Percentiles rank a stretch among this genome's conserved stretches.
These are phyloP conservation scores for Calvadosia cruxmelitensis DNA, from an alignment of 30 jellyfish, hydroid and myxozoan genomes.

Conservation along the genomic window DNA sequence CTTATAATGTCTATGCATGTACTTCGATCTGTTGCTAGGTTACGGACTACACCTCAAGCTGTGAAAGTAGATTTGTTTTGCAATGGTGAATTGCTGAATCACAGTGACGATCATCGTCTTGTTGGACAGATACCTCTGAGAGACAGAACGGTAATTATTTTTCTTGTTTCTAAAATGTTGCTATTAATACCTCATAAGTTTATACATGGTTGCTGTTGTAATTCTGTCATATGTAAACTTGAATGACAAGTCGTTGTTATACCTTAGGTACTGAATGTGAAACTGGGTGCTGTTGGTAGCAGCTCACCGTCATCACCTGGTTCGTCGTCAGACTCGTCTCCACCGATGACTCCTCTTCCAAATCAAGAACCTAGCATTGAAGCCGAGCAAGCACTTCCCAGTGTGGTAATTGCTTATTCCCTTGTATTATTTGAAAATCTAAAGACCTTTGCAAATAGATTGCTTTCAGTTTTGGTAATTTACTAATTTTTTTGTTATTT, in stretches of 20 bases:
- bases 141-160: conserved; percentile 70
- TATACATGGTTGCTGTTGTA: no score
- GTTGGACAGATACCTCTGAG: conserved; percentile 85
- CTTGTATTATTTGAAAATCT: no score
- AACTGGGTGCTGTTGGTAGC: conserved; percentile 73
- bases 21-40: conserved; percentile 9
- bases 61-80: conserved; percentile 69
- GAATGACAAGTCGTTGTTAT: background rate
- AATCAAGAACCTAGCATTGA: conserved; percentile 86
- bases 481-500: background rate
- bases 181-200: background rate
- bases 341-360: conserved; percentile 92
- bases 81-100: conserved; percentile 68
- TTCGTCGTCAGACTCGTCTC: conserved; percentile 96
- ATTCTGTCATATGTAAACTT: background rate
- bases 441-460: no score
- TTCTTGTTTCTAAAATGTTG: background rate
- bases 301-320: conserved; percentile 98
- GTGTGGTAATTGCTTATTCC: conserved; percentile 51
- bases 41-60: conserved; percentile 56
- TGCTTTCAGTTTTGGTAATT: no score
- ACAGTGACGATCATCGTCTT: conserved; percentile 67
- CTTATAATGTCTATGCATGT: background rate
- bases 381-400: conserved; percentile 90
- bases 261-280: conserved; percentile 64